These are phyloP conservation scores for Danio aesculapii DNA, from an alignment of 2,797 vertebrate species.

Conservation along the genomic window DNA sequence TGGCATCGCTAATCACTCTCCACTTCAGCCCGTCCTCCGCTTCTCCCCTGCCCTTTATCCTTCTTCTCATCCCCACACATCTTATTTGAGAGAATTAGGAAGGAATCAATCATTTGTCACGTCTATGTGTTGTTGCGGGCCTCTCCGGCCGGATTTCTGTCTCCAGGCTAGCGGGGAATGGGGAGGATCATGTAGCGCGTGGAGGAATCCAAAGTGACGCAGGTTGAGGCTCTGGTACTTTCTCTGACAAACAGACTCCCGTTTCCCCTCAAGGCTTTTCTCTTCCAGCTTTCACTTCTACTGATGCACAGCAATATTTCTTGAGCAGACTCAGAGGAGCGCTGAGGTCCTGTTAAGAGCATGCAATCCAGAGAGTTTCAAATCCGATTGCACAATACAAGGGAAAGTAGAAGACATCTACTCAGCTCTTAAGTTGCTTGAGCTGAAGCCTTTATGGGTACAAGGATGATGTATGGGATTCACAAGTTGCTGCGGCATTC, in stretches of 20 bases:
- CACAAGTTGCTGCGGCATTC: conserved; percentile 21
- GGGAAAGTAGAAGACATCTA: conserved; percentile 19
- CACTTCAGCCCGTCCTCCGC: conserved; percentile 74
- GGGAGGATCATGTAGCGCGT: conserved; percentile 74
- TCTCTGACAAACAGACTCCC: conserved; percentile 75
- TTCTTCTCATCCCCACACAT: conserved; percentile 70
- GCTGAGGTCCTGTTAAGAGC: conserved; percentile 36
- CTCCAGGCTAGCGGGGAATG: conserved; percentile 67
- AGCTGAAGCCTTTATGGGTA: conserved; percentile 5
- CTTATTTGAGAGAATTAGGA: conserved; percentile 88
- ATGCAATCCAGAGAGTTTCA: conserved; percentile 30
- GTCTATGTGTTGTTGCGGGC: conserved; percentile 70
- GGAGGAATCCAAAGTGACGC: conserved; percentile 82
- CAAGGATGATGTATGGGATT: conserved; percentile 1
- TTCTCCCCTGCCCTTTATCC: conserved; percentile 67
- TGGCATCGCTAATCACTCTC: conserved; percentile 83
- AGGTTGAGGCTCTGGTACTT: conserved; percentile 79
- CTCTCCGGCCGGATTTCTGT: conserved; percentile 66
- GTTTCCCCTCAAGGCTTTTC: conserved; percentile 53
- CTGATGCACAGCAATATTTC: conserved; percentile 53
- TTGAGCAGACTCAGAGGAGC: conserved; percentile 31
- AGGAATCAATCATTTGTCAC: conserved; percentile 87
- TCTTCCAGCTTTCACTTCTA: conserved; percentile 47
- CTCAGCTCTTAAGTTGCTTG: conserved; percentile 15
- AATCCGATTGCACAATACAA: conserved; percentile 35